Conservation (phyloP, 2,888 invertebrate species). For the Itoplectis maculator region DNA sequence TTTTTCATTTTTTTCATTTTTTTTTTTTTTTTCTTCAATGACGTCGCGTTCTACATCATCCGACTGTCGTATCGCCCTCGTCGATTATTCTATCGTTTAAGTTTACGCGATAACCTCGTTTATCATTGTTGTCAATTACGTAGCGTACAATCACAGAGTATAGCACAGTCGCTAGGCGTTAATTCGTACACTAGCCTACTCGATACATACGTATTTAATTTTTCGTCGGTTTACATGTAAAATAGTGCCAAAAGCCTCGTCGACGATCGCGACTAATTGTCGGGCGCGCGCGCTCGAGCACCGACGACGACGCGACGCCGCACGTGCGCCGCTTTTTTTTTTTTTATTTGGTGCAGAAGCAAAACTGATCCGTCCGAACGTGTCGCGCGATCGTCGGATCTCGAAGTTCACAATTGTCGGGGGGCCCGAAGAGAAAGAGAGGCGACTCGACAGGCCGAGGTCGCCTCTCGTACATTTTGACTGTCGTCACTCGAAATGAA, state of each 20-base stretch:
- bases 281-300: no score
- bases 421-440: conserved; percentile 71
- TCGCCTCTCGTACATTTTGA: conserved; percentile 71
- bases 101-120: conserved; percentile 56
- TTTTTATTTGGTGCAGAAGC: no score
- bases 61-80: not conserved
- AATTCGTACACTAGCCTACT: conserved; percentile 63
- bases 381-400: no score
- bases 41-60: not conserved
- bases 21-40: conserved; percentile 11
- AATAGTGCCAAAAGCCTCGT: conserved; percentile 66
- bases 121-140: conserved; percentile 51
- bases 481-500: conserved; percentile 54
- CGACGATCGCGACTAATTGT: conserved; percentile 6
- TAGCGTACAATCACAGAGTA: conserved; percentile 75
- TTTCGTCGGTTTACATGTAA: conserved; percentile 50
- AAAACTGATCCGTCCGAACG: no score
- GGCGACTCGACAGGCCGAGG: conserved; percentile 80
- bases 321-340: no score
- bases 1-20: conserved; percentile 9
- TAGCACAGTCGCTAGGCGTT: conserved; percentile 75
- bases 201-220: conserved; percentile 50
- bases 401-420: conserved; percentile 31
- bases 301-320: no score
- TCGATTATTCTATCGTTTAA: conserved; percentile 41